Base-by-base conservation (phyloP, 2,113 vertebrate species). In the Megaptera novaeangliae region DNA sequence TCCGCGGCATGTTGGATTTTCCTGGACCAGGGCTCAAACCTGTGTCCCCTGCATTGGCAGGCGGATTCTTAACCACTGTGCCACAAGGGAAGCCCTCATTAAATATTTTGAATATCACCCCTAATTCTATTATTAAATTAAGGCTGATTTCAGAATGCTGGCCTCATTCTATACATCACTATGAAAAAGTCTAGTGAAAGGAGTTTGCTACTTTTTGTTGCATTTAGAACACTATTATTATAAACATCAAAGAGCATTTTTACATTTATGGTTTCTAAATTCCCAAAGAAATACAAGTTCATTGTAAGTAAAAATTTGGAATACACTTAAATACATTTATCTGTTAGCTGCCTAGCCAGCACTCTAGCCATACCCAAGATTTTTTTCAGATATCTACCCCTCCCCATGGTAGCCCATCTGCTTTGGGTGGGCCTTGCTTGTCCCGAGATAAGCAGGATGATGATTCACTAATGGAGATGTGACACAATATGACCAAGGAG, bases 121-220 rank as follows among this genome's bases (percentile, higher is more conserved):
- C 61, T 92, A 63, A n/a, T 46, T 72, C n/a, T 63, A 61, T 52
- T 36, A 82, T 83, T 52, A 87, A 44, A 31, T 90, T 59, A 88
- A 92, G 91, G 64, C n/a, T 72, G 46, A 94, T 66, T 92, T 93
- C 81, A 90, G 64, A 93, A 88, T 63, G 3, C 27, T 94, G 44
- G n/a, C 2, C 59, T 96, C 6, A 1, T 80, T 94, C 44, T 89
- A 94, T 27, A 57, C 11, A 57, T 64, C 88, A 75, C 21, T 36
- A 69, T 41, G 6, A 27, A 41, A 78, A 83, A 74, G 27, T 0
- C 39, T 72, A 72, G 25, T 39, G 68, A 96, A 59, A 66, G 27
- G n/a, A 17, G 27, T 64, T 71, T 80, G 46, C 39, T 85, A 86
- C 36, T 63, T 91, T 88, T 94, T 83, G 78, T 78, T 88, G 41